These are phyloP conservation scores for Cantharis rustica DNA, from an alignment of 2,888 invertebrate genomes.

Conservation along the genomic window DNA sequence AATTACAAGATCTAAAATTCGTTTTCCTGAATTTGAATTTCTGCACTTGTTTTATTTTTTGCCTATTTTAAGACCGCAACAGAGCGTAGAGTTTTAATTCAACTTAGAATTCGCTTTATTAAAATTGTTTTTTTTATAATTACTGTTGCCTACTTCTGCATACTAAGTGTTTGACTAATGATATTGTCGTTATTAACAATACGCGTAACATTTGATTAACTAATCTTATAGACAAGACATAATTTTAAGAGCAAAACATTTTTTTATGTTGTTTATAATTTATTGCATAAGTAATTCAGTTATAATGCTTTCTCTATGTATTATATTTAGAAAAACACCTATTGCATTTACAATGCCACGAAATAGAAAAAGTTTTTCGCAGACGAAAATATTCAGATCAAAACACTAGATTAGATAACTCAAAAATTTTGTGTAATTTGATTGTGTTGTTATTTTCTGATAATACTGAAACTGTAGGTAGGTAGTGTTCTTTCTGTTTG, in stretches of 20 bases:
- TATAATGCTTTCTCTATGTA: not conserved
- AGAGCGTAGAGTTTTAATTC: no score
- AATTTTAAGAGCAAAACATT: not conserved
- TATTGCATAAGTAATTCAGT: not conserved
- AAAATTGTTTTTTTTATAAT: no score
- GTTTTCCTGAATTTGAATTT: no score
- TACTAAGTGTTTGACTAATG: no score
- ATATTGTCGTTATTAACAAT: no score
- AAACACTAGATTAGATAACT: constrained; percentile 9
- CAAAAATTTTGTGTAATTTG: constrained; percentile 11
- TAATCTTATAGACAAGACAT: not conserved
- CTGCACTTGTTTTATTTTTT: no score
- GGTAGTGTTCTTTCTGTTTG: not conserved
- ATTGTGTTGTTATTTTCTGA: constrained; percentile 6
- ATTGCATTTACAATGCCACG: constrained; percentile 1
- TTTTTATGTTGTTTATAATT: not conserved
- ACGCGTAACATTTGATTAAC: no score
- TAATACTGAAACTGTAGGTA: not conserved
- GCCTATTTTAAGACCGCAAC: no score
- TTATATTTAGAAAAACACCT: constrained; percentile 1
- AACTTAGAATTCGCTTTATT: no score
- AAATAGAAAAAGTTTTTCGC: constrained; percentile 12
- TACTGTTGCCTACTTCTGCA: no score
- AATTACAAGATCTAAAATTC: no score
- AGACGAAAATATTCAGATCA: constrained; percentile 8